Conservation (phyloP, 2,888 invertebrate genomes). For the Cheiracanthium punctorium region DNA sequence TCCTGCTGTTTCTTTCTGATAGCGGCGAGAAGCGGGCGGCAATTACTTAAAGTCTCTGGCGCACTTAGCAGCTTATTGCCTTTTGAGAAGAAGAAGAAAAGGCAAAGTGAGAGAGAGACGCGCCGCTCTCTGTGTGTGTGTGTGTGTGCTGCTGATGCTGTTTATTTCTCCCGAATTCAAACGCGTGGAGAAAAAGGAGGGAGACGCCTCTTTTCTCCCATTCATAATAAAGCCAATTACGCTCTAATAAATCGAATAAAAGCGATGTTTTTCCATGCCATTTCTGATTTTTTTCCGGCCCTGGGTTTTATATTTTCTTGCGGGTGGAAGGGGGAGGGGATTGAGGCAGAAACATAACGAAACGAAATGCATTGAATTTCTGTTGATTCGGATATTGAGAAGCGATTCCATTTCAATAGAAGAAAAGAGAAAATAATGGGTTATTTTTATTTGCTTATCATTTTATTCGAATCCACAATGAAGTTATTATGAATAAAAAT, state of each 20-base stretch:
- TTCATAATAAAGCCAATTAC: slow-evolving; percentile 67
- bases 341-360: too few relatives aligned
- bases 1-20: slow-evolving; percentile 67
- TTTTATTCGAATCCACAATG: too few relatives aligned
- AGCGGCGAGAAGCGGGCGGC: slow-evolving; percentile 50
- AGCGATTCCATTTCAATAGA: background rate
- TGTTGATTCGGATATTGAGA: slow-evolving; percentile 11
- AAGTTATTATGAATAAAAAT: background rate
- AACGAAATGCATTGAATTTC: slow-evolving; percentile 9
- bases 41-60: slow-evolving; percentile 64
- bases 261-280: slow-evolving; percentile 52
- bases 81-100: slow-evolving; percentile 13
- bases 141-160: slow-evolving; percentile 37
- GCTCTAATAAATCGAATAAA: slow-evolving; percentile 70
- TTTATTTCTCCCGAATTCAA: slow-evolving; percentile 55
- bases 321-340: too few relatives aligned
- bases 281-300: slow-evolving; percentile 24
- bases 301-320: too few relatives aligned
- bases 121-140: too few relatives aligned
- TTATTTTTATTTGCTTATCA: background rate
- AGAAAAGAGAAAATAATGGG: background rate
- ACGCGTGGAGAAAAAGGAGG: slow-evolving; percentile 19
- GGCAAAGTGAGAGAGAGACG: too few relatives aligned
- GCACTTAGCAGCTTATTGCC: slow-evolving; percentile 65
- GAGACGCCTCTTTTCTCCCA: slow-evolving; percentile 38